A percentile compares a stretch with the other conserved stretches of the same genome.
Evolutionary conservation across 2,888 invertebrate genomes (phyloP).

Genomic region (Aquatica leii): DNA sequence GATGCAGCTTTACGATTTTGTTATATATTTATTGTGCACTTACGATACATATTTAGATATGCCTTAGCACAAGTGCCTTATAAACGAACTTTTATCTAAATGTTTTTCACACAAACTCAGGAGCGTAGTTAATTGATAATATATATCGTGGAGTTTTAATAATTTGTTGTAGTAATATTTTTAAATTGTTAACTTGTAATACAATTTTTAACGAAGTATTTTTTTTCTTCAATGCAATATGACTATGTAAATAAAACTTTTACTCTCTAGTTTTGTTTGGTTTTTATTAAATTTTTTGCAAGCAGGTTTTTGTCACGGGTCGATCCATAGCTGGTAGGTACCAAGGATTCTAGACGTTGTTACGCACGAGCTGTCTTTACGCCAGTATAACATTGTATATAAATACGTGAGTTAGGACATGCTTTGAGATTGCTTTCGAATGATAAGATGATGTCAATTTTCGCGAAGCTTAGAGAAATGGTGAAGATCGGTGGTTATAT

Average conservation of each 20-base stretch:
- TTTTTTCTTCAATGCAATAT: neutral
- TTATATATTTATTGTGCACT: conserved; percentile 11
- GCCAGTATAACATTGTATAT: no score
- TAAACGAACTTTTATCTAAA: conserved; percentile 7
- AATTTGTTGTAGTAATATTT: neutral
- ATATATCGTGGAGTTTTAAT: neutral
- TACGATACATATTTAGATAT: neutral
- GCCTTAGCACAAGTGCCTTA: conserved; percentile 22
- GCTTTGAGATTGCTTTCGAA: no score
- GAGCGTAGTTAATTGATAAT: no score
- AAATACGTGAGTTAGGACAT: no score
- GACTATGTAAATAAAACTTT: conserved; percentile 10
- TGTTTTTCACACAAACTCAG: conserved; percentile 2
- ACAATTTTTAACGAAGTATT: neutral
- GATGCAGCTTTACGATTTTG: neutral
- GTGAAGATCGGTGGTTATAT: no score
- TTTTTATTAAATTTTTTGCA: neutral
- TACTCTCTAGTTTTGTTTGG: neutral
- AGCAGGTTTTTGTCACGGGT: no score
- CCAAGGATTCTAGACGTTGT: no score
- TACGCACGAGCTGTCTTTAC: no score
- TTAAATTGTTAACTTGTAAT: conserved; percentile 11
- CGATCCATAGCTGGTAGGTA: no score
- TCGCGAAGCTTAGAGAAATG: no score
- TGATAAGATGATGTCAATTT: no score